Conservation (phyloP, 2,113 vertebrate genomes). For the Gadus chalcogrammus region DNA sequence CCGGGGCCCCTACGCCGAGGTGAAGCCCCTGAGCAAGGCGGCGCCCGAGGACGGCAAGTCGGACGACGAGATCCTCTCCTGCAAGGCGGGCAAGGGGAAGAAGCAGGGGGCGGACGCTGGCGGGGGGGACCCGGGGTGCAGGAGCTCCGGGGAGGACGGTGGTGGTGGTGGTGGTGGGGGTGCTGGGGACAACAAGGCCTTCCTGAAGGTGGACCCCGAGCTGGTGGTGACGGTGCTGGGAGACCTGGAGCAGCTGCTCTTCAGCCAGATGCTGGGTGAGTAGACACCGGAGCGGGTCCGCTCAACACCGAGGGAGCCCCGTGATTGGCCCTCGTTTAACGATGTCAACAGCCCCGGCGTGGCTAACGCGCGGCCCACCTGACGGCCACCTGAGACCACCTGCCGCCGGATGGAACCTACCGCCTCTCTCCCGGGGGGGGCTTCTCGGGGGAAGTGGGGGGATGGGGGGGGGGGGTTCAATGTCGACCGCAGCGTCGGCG, state of each 20-base stretch:
- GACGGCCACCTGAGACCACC: no score
- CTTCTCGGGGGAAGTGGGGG: no score
- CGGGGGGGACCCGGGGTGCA: conserved; percentile 62
- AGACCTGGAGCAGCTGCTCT: conserved; percentile 96
- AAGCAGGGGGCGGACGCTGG: conserved; percentile 62
- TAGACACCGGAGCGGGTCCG: conserved; percentile 34
- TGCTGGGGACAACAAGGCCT: conserved; percentile 82
- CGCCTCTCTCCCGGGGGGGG: no score
- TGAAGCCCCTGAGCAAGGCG: conserved; percentile 93
- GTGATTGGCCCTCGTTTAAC: no score
- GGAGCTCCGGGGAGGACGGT: conserved; percentile 72
- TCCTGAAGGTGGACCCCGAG: conserved; percentile 97
- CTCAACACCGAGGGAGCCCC: no score
- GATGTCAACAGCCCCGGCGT: no score
- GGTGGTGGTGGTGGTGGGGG: conserved; percentile 36
- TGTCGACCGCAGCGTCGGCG: no score
- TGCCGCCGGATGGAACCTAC: no score
- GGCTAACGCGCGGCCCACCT: no score
- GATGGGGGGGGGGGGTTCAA: no score
- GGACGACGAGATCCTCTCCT: conserved; percentile 89
- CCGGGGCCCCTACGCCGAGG: conserved; percentile 91
- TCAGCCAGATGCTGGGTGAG: conserved; percentile 98
- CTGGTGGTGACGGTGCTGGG: conserved; percentile 97
- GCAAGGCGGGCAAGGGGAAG: conserved; percentile 80
- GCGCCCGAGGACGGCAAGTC: conserved; percentile 86